Evolutionary conservation across 2,113 vertebrate genomes (phyloP), one percentile per base, ranked within the genome.

Genomic region (Paralichthys olivaceus): DNA sequence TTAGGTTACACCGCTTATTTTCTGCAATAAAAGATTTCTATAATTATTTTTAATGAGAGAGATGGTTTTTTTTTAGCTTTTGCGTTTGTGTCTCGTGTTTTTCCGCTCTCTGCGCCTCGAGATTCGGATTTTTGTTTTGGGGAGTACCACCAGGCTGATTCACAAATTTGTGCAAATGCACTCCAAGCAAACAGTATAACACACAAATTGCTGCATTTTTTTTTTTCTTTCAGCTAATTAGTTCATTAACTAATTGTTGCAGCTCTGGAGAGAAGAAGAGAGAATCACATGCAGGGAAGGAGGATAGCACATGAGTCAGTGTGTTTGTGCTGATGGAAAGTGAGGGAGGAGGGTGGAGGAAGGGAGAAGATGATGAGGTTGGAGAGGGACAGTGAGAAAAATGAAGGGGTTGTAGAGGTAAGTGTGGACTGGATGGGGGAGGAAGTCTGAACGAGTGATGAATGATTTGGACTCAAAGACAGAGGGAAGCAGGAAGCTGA

Each of bases 311-410:
- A 54, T 69, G 40, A 59, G 63, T 58, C 20, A 4, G 23, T 29
- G 40, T 34, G 64, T n/a, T n/a, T 72, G 40, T 20, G 57, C 29
- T 29, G 75, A 75, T 61, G 65, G 64, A 66, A 73, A 60, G 59
- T 66, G 53, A 60, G n/a, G 25, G 64, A 69, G 69, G 68, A 66
- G 75, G 37, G 32, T 55, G 61, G 65, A 67, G 29, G 51, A 40
- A 54, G 43, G 26, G 34, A 72, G 67, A 19, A 56, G 61, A 79
- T 79, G 69, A 79, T 77, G 65, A 79, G 59, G 55, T 47, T 63
- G 56, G 54, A 76, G 43, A 75, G 58, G 49, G 61, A 70, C 64
- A 69, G 64, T 13, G 34, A 80, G 70, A 85, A 57, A 80, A 75
- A 85, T 72, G 65, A 74, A 57, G 34, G 53, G 32, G 57, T 13